phyloP scores from a whole-genome alignment of 2,797 vertebrate species.

The Manis crassicaudata region DNA sequence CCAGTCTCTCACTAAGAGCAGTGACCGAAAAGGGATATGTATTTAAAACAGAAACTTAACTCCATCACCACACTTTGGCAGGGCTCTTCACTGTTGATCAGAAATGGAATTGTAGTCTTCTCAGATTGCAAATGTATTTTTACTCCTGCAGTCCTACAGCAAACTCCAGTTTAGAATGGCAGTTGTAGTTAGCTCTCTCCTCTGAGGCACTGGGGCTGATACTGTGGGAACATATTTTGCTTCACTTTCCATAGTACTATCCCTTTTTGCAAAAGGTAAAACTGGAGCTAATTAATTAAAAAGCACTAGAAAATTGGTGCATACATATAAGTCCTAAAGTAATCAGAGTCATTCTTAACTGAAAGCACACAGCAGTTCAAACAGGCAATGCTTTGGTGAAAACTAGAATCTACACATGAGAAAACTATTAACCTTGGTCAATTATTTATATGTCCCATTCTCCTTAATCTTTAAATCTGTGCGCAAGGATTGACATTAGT shows the following conservation, averaged over 20 bases:
- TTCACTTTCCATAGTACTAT: background rate
- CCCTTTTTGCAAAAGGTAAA: background rate
- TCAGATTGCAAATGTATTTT: background rate
- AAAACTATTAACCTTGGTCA: background rate
- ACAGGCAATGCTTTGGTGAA: background rate
- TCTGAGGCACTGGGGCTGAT: background rate
- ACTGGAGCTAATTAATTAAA: background rate
- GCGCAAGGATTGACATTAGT: background rate
- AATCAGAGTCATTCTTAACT: background rate
- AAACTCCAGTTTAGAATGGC: background rate
- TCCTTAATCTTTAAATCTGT: background rate
- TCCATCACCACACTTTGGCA: background rate
- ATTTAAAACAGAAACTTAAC: conserved; percentile 5
- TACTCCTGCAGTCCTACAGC: background rate
- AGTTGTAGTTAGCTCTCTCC: background rate
- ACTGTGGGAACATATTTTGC: background rate
- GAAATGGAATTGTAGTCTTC: background rate
- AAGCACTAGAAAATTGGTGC: background rate
- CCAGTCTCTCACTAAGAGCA: background rate
- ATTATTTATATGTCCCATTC: background rate
- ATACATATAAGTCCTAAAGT: background rate
- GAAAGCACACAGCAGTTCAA: background rate
- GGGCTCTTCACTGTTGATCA: background rate
- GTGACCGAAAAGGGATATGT: background rate
- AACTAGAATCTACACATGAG: background rate